Evolutionary conservation across 2,888 invertebrate species (phyloP).

Genomic region (Minunthozetes semirufus): DNA sequence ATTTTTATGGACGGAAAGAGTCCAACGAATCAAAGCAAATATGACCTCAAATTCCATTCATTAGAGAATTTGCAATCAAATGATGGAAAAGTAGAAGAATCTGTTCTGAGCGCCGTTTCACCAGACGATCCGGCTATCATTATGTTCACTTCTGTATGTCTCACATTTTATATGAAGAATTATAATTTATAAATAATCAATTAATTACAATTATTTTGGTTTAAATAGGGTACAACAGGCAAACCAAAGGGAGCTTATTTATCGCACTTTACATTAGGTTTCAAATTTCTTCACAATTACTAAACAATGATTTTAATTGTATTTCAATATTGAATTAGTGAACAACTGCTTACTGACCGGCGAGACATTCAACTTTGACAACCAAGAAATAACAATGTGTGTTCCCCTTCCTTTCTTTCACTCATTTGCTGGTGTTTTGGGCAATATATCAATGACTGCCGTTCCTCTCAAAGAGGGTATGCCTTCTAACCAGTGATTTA

Average conservation of each 20-base stretch:
- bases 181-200: no score
- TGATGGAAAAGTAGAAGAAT: constrained; percentile 30
- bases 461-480: constrained; percentile 28
- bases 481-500: not conserved
- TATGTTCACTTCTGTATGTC: constrained; percentile 51
- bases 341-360: constrained; percentile 28
- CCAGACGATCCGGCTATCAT: constrained; percentile 50
- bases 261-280: constrained; percentile 34
- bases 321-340: constrained; percentile 1
- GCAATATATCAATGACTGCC: constrained; percentile 33
- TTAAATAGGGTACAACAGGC: constrained; percentile 51
- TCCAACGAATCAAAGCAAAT: not conserved
- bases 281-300: constrained; percentile 7
- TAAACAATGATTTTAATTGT: not conserved
- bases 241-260: constrained; percentile 48
- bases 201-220: no score
- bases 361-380: not conserved
- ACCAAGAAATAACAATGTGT: constrained; percentile 6
- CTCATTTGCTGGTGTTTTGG: constrained; percentile 36
- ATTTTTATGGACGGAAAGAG: constrained; percentile 33
- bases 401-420: constrained; percentile 38
- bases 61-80: constrained; percentile 20
- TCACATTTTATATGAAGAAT: no score
- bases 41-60: not conserved
- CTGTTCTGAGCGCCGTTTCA: constrained; percentile 1